These are phyloP conservation scores for Noctua comes DNA, from an alignment of 2,888 invertebrate species.

Conservation along the genomic window DNA sequence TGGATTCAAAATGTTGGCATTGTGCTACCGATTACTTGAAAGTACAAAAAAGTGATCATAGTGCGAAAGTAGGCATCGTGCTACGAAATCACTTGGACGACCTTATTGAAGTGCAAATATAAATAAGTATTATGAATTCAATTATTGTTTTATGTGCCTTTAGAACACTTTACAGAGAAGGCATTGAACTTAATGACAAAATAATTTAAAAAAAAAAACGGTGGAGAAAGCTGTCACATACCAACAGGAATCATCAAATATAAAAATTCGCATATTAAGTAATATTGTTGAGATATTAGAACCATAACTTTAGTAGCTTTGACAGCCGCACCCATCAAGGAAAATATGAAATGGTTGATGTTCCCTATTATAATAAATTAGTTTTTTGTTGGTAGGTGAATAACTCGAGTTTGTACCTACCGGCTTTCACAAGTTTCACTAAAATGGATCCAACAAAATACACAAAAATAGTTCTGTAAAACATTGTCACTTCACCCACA, in stretches of 20 bases:
- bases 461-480: conserved; percentile 19
- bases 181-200: neutral
- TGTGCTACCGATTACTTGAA: too few relatives aligned
- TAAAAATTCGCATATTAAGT: neutral
- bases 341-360: conserved; percentile 10
- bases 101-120: too few relatives aligned
- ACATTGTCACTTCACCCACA: conserved; percentile 34
- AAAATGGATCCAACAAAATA: conserved; percentile 26
- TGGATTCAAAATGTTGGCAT: too few relatives aligned
- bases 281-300: conserved; percentile 6
- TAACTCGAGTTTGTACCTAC: conserved; percentile 25
- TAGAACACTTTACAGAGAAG: neutral
- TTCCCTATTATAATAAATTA: neutral
- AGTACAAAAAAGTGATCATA: too few relatives aligned
- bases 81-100: too few relatives aligned
- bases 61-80: too few relatives aligned
- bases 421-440: conserved; percentile 3
- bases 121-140: too few relatives aligned
- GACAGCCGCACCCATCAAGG: conserved; percentile 37
- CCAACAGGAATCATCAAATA: neutral
- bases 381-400: neutral
- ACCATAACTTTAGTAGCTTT: neutral
- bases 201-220: too few relatives aligned
- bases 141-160: neutral
- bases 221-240: neutral